Evolutionary conservation across 2,797 vertebrate genomes (phyloP), one percentile per base, ranked within the genome.

Genomic region (Jordanella pulchra): DNA sequence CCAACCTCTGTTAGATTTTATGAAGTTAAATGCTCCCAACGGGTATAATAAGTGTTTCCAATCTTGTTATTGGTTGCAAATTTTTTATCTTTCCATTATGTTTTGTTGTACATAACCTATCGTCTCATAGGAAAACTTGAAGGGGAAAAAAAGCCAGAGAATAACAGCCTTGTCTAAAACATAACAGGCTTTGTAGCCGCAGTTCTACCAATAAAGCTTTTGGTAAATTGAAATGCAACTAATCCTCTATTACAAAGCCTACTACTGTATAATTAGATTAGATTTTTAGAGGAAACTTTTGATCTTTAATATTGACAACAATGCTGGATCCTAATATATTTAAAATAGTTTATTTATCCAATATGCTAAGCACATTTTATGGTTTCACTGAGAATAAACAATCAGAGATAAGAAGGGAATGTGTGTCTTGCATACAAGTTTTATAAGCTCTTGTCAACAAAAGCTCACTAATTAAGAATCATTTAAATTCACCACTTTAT

Each of bases 91-190:
- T 39, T 39, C 35, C 35, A 4, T 7, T 39, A 7, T 7, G 5
- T 39, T 39, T 39, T 39, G 35, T 39, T 39, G 35, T 39, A 39
- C 35, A 5, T 32, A 61, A 25, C 35, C 56, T 35, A 13, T 68
- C 14, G 4, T 67, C 65, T 65, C 71, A 63, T 21, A 69, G 28
- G 64, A 71, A 61, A 32, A 65, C 81, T 78, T 75, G 64, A 51
- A 71, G 32, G 23, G 35, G 9, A 39, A 76, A 58, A 72, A 58
- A 60, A 71, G 54, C 28, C 42, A 45, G 61, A 17, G 35, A 76
- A 73, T 72, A 45, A 55, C 32, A 66, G 3, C 0, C 28, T 66
- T 67, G 14, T 75, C 35, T 23, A 79, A 73, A 85, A 71, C 65
- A 78, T 15, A 79, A 65, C 42, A 56, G 30, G 56, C 30, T 60